Base-by-base conservation (phyloP, 2,113 vertebrate species). In the Delphinapterus leucas region DNA sequence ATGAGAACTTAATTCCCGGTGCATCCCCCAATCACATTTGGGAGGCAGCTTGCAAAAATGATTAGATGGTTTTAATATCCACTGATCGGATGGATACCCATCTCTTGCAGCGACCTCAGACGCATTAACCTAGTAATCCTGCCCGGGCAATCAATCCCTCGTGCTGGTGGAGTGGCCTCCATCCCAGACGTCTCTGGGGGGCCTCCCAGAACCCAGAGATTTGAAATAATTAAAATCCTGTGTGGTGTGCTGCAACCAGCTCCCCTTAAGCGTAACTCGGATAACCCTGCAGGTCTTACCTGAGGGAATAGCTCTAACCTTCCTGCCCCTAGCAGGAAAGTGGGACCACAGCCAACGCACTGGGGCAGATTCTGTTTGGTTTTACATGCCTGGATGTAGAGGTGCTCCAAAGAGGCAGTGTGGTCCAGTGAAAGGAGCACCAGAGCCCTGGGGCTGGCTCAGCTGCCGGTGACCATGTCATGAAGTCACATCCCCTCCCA, bases 31-130 rank as follows among this genome's bases (percentile, higher is more conserved):
- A 73, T 47, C 4, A 18, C 61, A 7, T 53, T 13, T 60, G 95
- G 63, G 82, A 63, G 68, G 21, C 31, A 77, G 81, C 96, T 93
- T 63, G 92, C 93, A 85, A 90, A 96, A 97, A 95, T 92, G 86
- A 96, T 95, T 92, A 97, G 97, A 93, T 23, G 79, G 73, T 68
- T 97, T 96, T 96, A 95, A 90, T 93, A 88, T 93, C 93, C 92
- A 71, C 81, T 4, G 8, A 60, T 65, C 47, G n/a, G 95, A 93
- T 73, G 91, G 96, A 61, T 89, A 83, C 89, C 86, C 79, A 25
- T 68, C 96, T 95, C 96, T 86, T 49, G 76, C 96, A 79, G 95
- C 3, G 26, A 60, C 96, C 96, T 93, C 49, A 8, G 92, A 84
- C 87, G 86, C 95, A 82, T 96, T 93, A 98, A 89, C 96, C 86